These are phyloP conservation scores for Pachypanchax playfairii DNA, from an alignment of 2,113 vertebrate species.

Conservation along the genomic window DNA sequence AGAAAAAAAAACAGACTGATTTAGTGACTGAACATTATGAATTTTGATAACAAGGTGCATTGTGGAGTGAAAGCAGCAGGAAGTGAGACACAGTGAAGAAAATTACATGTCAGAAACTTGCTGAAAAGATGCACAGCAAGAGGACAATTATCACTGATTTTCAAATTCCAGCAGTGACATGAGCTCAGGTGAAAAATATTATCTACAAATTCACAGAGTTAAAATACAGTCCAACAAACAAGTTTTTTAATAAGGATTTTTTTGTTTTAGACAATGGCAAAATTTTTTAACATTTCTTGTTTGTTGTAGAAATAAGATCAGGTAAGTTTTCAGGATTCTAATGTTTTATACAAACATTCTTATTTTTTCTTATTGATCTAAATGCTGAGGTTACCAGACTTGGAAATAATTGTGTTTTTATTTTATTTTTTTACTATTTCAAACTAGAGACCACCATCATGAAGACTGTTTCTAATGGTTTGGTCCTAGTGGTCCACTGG, in stretches of 20 bases:
- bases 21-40: slow-evolving; percentile 53
- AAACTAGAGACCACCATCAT: too few relatives aligned
- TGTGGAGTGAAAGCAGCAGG: slow-evolving; percentile 36
- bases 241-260: not conserved
- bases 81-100: slow-evolving; percentile 48
- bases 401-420: too few relatives aligned
- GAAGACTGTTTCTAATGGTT: too few relatives aligned
- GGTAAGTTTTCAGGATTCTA: not conserved
- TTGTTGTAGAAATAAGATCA: too few relatives aligned
- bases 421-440: too few relatives aligned
- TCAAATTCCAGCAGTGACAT: slow-evolving; percentile 17
- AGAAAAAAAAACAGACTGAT: slow-evolving; percentile 13
- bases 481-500: too few relatives aligned
- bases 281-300: too few relatives aligned
- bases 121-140: slow-evolving; percentile 41
- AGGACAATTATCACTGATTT: slow-evolving; percentile 36
- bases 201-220: slow-evolving; percentile 3
- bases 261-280: too few relatives aligned
- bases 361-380: too few relatives aligned
- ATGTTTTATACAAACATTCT: too few relatives aligned
- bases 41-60: slow-evolving; percentile 49
- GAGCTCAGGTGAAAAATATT: not conserved
- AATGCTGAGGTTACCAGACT: too few relatives aligned
- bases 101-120: slow-evolving; percentile 56
- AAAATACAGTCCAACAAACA: not conserved